phyloP scores from a whole-genome alignment of 2,888 invertebrate species.

The Neuroscelio doddi region DNA sequence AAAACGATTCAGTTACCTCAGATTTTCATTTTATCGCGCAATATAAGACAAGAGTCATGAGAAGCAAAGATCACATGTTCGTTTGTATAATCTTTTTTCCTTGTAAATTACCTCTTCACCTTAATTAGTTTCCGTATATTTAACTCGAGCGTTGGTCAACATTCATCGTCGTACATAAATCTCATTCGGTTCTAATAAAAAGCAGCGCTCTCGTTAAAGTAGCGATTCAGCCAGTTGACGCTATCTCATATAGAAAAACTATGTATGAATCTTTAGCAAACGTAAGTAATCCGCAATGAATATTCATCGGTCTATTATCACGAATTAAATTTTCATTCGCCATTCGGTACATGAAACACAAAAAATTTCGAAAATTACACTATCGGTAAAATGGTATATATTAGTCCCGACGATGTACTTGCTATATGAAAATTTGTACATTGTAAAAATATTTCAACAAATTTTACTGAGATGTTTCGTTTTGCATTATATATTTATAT shows the following conservation, averaged over 20 bases:
- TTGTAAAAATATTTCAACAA: too few species aligned
- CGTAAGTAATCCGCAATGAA: conserved; percentile 10
- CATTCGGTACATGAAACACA: conserved; percentile 1
- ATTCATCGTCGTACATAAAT: conserved; percentile 42
- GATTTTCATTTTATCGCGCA: not conserved
- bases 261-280: conserved; percentile 17
- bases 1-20: too few species aligned
- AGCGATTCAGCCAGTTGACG: conserved; percentile 38
- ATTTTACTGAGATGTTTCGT: too few species aligned
- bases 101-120: conserved; percentile 40
- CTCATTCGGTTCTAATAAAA: conserved; percentile 43
- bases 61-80: not conserved
- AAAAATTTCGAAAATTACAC: conserved; percentile 4
- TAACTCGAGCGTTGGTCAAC: conserved; percentile 42
- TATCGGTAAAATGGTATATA: not conserved
- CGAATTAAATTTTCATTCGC: conserved; percentile 14
- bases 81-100: conserved; percentile 1
- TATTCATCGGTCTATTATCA: conserved; percentile 11
- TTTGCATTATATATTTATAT: too few species aligned
- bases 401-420: too few species aligned
- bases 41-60: not conserved
- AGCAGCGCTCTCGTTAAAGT: conserved; percentile 42
- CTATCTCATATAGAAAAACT: conserved; percentile 35
- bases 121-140: conserved; percentile 43
- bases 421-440: too few species aligned